A percentile compares a stretch with the other conserved stretches of the same genome.
Conservation (phyloP, 2,113 vertebrate species). For the Pyrgilauda ruficollis region DNA sequence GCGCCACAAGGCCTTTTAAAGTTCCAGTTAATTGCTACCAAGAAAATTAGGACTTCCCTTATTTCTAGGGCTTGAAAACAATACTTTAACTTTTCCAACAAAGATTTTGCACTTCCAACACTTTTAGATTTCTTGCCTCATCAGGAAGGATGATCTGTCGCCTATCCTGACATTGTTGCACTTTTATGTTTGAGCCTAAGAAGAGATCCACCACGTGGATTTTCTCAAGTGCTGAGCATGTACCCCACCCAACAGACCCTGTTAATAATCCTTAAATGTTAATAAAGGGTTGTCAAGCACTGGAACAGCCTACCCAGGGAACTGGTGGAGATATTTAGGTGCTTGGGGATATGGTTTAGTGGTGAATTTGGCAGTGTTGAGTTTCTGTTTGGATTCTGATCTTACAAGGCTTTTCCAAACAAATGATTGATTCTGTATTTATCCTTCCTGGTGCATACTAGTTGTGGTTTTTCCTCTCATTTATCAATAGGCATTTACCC, state of each 20-base stretch:
- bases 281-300: neutral
- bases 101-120: neutral
- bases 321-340: neutral
- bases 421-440: neutral
- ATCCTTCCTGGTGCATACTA: neutral
- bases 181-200: neutral
- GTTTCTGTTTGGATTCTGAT: neutral
- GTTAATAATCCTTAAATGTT: neutral
- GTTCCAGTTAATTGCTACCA: neutral
- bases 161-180: neutral
- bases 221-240: neutral
- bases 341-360: neutral
- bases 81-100: neutral
- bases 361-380: neutral
- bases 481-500: neutral
- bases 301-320: neutral
- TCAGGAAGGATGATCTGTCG: neutral
- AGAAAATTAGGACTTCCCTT: neutral
- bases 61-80: neutral
- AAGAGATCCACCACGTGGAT: neutral
- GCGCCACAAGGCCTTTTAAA: neutral
- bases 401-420: neutral
- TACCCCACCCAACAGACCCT: neutral
- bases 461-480: accelerated
- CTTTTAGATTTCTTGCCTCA: neutral